These are phyloP conservation scores for Coregonus suidteri DNA, from an alignment of 2,797 vertebrate genomes.

Conservation along the genomic window DNA sequence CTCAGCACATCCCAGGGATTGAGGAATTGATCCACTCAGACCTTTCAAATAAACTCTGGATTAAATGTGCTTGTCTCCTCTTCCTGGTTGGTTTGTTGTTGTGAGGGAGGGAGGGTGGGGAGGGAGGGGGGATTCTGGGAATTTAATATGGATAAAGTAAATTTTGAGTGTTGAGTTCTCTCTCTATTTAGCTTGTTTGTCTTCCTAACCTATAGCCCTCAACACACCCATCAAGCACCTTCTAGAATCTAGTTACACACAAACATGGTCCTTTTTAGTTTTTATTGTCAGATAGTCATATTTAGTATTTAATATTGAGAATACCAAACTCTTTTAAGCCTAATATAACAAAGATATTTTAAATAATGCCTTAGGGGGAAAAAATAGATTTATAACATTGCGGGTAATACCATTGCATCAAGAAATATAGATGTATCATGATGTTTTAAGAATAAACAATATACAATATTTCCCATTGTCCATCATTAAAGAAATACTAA, in stretches of 20 bases:
- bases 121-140: too few relatives aligned
- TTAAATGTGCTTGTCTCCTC: constrained; percentile 21
- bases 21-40: constrained; percentile 55
- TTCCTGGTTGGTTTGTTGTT: constrained; percentile 16
- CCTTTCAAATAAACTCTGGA: constrained; percentile 51
- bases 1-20: constrained; percentile 47
- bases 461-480: not conserved
- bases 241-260: too few relatives aligned
- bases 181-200: not conserved
- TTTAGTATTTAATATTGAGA: not conserved
- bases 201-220: not conserved
- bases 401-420: not conserved
- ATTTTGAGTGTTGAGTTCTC: not conserved
- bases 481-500: not conserved
- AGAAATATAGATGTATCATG: not conserved
- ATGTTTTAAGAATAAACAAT: not conserved
- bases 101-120: not conserved
- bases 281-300: too few relatives aligned
- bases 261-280: not conserved
- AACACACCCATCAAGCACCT: not conserved
- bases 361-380: not conserved
- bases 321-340: not conserved
- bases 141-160: not conserved
- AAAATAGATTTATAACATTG: not conserved
- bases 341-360: not conserved